Percentiles rank a stretch among this genome's conserved stretches.
Evolutionary conservation across 2,113 vertebrate species (phyloP).

Genomic region (Circaetus gallicus): DNA sequence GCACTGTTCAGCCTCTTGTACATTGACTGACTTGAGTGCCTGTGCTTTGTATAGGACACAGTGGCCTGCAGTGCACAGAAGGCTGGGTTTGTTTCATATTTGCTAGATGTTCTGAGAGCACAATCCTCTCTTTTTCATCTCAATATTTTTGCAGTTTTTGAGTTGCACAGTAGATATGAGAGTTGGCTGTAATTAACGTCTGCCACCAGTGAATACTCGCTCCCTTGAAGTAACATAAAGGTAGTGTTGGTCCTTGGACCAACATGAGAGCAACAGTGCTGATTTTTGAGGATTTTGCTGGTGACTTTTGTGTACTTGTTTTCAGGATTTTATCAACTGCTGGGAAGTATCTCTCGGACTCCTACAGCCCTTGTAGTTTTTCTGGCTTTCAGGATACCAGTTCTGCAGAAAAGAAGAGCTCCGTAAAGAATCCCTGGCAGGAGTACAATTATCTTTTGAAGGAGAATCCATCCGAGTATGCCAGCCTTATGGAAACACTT

Average conservation of each 20-base stretch:
- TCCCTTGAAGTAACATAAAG: neutral
- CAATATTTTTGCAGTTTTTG: neutral
- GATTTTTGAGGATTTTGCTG: neutral
- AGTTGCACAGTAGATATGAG: neutral
- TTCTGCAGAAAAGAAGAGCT: conserved; percentile 80
- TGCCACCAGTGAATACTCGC: neutral
- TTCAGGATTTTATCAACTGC: conserved; percentile 88
- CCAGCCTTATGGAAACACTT: conserved; percentile 90
- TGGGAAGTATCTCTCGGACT: conserved; percentile 89
- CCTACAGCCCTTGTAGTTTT: conserved; percentile 92
- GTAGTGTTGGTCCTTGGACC: neutral
- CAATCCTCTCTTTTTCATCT: neutral
- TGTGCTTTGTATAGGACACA: neutral
- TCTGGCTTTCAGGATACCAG: conserved; percentile 84
- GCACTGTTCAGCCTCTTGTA: neutral
- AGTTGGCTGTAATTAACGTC: neutral
- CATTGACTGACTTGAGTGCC: neutral
- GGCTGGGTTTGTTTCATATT: neutral
- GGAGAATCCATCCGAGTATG: conserved; percentile 82
- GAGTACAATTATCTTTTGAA: conserved; percentile 95
- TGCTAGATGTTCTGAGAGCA: neutral
- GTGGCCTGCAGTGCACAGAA: neutral
- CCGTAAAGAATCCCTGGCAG: conserved; percentile 92
- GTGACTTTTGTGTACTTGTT: neutral
- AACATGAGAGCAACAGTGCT: neutral